Base-by-base conservation (phyloP, 2,888 invertebrate species). In the Lasioglossum leucozonium region DNA sequence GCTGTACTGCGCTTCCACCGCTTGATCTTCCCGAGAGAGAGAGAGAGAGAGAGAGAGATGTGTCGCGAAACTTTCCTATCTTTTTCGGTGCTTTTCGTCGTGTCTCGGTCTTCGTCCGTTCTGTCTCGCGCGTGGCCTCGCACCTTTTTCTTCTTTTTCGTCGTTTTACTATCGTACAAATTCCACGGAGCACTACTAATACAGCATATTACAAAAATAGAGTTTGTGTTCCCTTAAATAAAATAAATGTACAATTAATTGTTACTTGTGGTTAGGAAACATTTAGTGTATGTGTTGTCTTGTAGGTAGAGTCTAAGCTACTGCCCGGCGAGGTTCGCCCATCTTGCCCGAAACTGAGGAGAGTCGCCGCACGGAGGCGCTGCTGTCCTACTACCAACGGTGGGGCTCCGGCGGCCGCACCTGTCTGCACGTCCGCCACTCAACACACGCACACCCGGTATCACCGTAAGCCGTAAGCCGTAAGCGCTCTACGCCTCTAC, bases 301-400 rank as follows among this genome's bases (percentile, higher is more conserved):
- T 93, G 94, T 93, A 93, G 93, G 94, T 94, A 94, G 94, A 94
- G 94, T 93, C 94, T 94, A 94, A 94, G 94, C 94, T 94, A 94
- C 94, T 94, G 94, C 93, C 94, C 94, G 94, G 94, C 93, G 93
- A 94, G 91, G 90, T 92, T 93, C 94, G 94, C 94, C 94, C 94
- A 94, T 94, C 93, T 94, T 94, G 94, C 88, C 91, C 91, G 92
- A 94, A 93, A 94, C 93, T 94, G 89, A 92, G 81, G 81, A 84
- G 85, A 92, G 81, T 86, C 85, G 90, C 91, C 94, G 92, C 79
- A 42, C 86, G 88, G 92, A 78, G 94, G 93, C 94, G 92, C 93
- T 88, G 84, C 71, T 72, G 72, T 83, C 72, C 73, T 84, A 69
- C 84, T 83, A 81, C 80, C 86, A 81, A 83, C 79, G 77, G 75